A percentile compares a stretch with the other conserved stretches of the same genome.
phyloP scores from a whole-genome alignment of 2,797 vertebrate species.

The Amblyopsis hoosieri region DNA sequence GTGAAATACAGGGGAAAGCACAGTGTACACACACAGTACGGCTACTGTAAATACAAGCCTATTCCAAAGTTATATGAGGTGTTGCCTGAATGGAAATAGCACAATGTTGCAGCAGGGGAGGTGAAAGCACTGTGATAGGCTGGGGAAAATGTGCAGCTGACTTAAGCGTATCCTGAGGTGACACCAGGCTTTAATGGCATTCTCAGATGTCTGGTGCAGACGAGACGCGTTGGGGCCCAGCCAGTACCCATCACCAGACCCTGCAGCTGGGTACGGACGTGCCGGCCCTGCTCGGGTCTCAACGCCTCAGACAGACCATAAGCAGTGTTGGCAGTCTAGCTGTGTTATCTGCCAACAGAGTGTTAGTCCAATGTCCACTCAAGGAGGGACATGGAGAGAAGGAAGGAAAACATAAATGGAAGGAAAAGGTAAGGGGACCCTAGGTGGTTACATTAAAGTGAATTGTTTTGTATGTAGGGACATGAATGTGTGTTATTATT shows the following conservation, averaged over 20 bases:
- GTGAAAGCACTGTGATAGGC: slow-evolving; percentile 43
- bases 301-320: slow-evolving; percentile 28
- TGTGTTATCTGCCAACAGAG: slow-evolving; percentile 35
- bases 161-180: slow-evolving; percentile 70
- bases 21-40: slow-evolving; percentile 39
- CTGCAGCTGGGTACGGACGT: slow-evolving; percentile 44
- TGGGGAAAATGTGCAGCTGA: slow-evolving; percentile 60
- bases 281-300: slow-evolving; percentile 35
- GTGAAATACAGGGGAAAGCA: slow-evolving; percentile 29
- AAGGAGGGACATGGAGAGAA: slow-evolving; percentile 19
- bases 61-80: slow-evolving; percentile 62
- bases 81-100: slow-evolving; percentile 60
- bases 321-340: slow-evolving; percentile 23
- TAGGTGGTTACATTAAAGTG: neutral
- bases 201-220: slow-evolving; percentile 74
- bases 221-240: slow-evolving; percentile 56
- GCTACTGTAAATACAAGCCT: slow-evolving; percentile 46
- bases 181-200: slow-evolving; percentile 69
- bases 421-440: neutral
- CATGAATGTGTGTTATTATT: too few species aligned
- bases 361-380: slow-evolving; percentile 6
- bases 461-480: neutral
- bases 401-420: slow-evolving; percentile 18
- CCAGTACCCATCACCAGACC: slow-evolving; percentile 68
- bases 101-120: slow-evolving; percentile 34